Evolutionary conservation across 2,797 vertebrate genomes (phyloP).

Genomic region (Melanogrammus aeglefinus): DNA sequence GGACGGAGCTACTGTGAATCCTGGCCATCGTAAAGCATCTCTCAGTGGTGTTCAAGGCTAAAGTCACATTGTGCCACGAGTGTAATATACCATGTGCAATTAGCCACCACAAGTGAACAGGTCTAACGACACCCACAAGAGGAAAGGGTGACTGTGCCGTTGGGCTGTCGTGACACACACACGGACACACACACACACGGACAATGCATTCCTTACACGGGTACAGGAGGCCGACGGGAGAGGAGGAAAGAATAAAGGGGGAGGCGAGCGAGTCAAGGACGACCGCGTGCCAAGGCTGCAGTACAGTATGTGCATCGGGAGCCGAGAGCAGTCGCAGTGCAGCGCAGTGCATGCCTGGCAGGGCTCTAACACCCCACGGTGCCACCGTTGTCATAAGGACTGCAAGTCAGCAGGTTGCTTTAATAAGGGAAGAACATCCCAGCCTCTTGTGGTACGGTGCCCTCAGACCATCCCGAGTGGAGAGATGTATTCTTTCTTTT

Average conservation of each 20-base stretch:
- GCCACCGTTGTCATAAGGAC: constrained; percentile 29
- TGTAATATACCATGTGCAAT: not conserved
- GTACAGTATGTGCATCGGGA: constrained; percentile 46
- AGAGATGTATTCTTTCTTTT: constrained; percentile 24
- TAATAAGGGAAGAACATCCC: constrained; percentile 5
- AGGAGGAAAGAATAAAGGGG: not conserved
- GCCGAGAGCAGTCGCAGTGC: constrained; percentile 34
- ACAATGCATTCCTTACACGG: constrained; percentile 47
- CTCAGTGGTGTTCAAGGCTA: too few species aligned
- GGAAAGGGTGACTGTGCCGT: constrained; percentile 35
- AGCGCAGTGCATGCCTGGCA: constrained; percentile 33
- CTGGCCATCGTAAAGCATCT: not conserved
- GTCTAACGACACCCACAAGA: constrained; percentile 41
- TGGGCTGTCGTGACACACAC: constrained; percentile 42
- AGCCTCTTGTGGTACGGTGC: constrained; percentile 15
- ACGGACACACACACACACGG: constrained; percentile 15
- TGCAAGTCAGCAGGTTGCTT: constrained; percentile 32
- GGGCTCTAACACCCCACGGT: constrained; percentile 37
- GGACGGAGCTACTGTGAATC: too few species aligned
- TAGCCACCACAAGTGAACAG: not conserved
- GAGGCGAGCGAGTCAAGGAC: constrained; percentile 31
- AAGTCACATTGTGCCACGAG: not conserved
- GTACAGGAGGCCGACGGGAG: constrained; percentile 4
- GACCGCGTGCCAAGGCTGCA: constrained; percentile 68
- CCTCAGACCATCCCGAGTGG: constrained; percentile 23